These are phyloP conservation scores for Rhinogobio ventralis DNA, from an alignment of 2,797 vertebrate species.

Conservation along the genomic window DNA sequence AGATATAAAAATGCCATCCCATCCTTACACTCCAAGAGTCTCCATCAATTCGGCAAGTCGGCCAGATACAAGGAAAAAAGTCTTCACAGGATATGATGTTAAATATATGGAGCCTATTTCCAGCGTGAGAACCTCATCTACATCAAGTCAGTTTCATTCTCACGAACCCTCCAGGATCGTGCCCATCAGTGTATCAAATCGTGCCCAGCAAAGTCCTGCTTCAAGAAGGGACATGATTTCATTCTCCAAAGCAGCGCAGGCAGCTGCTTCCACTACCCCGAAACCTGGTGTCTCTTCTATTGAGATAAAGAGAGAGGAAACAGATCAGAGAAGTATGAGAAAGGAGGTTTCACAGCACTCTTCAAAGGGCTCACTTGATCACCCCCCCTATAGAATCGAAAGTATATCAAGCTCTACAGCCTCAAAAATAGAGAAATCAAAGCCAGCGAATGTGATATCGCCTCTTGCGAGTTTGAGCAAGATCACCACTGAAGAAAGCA, in stretches of 20 bases:
- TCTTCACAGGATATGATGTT: slow-evolving; percentile 67
- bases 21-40: slow-evolving; percentile 75
- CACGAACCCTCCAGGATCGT: slow-evolving; percentile 74
- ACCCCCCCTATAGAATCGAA: slow-evolving; percentile 16
- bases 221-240: slow-evolving; percentile 82
- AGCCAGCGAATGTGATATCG: slow-evolving; percentile 67
- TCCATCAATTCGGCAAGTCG: slow-evolving; percentile 70
- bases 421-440: slow-evolving; percentile 63
- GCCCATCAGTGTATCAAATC: slow-evolving; percentile 72
- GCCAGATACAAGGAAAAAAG: slow-evolving; percentile 74
- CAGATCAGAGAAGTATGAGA: slow-evolving; percentile 63
- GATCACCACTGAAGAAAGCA: slow-evolving; percentile 24
- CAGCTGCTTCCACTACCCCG: slow-evolving; percentile 56
- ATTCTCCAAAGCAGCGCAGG: slow-evolving; percentile 75
- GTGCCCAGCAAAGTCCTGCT: slow-evolving; percentile 74
- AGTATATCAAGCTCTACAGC: slow-evolving; percentile 52
- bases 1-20: slow-evolving; percentile 84
- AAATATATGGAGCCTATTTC: slow-evolving; percentile 72
- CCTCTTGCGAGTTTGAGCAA: slow-evolving; percentile 64
- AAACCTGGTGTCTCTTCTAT: slow-evolving; percentile 54
- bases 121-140: slow-evolving; percentile 70
- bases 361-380: slow-evolving; percentile 43
- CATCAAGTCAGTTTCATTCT: slow-evolving; percentile 67
- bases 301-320: slow-evolving; percentile 57
- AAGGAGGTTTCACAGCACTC: slow-evolving; percentile 56